Base-by-base conservation (phyloP, 2,888 invertebrate species). In the Cancer borealis region DNA sequence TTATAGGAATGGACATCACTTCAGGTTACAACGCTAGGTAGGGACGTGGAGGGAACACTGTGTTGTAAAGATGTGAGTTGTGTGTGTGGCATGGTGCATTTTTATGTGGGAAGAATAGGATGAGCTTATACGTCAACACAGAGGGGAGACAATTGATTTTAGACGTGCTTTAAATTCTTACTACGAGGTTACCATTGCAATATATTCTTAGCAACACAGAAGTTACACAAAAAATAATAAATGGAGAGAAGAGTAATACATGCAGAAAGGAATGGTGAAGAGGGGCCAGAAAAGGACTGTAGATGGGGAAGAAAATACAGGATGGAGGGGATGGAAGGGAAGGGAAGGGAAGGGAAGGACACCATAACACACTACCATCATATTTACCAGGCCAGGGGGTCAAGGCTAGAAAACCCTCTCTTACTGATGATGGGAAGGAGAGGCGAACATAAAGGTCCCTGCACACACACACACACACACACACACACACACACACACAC, bases 401-500 rank as follows among this genome's bases (percentile, higher is more conserved):
- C 73, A 79, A 79, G 73, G 73, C 45, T 12, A 45, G 88, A 47
- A 46, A 88, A 30, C 47, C 47, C 47, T 45, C 21, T 8, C 17
- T 21, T 17, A 47, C 21, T 12, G 46, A 46, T 88, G 47, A 21
- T 30, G 87, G 30, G 30, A 39, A 3, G 30, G 88, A 45, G 45
- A 39, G 10, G 47, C 21, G 87, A 87, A 45, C 45, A 21, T 26
- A n/a, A 88, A 47, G 88, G 30, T 45, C 47, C 89, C n/a, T 30
- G 60, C 54, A 54, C 30, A 49, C 54, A 90, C 45, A 45, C 45
- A 91, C 66, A 91, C 66, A 39, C 91, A 91, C 66, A 66, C 45
- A 91, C 66, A 66, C 66, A 91, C 91, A 91, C 66, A 89, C 89
- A 49, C 89, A 89, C 89, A 89, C 90, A 90, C 90, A 60, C 54